Evolutionary conservation across 2,888 invertebrate species (phyloP).

Genomic region (Dione vanillae): DNA sequence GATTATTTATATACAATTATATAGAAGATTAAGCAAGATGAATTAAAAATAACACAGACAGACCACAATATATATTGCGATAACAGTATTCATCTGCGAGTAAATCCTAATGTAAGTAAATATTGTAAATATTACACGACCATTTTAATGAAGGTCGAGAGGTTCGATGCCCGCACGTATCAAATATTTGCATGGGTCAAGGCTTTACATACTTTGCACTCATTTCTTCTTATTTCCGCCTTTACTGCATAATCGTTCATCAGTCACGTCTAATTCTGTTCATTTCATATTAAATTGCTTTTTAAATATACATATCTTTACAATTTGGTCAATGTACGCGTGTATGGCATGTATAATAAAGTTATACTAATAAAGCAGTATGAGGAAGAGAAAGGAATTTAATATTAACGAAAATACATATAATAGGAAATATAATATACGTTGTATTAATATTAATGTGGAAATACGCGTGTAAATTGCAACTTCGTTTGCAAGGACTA

Average conservation of each 20-base stretch:
- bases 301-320: too few species aligned
- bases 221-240: conserved; percentile 10
- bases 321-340: too few species aligned
- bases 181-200: conserved; percentile 25
- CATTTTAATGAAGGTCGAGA: conserved; percentile 8
- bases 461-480: too few species aligned
- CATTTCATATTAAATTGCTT: background rate
- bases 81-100: too few species aligned
- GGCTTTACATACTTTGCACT: conserved; percentile 15
- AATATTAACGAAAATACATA: background rate
- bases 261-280: background rate
- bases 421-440: conserved; percentile 4
- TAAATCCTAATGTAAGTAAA: too few species aligned
- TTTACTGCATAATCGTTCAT: background rate
- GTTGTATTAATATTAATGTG: background rate
- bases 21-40: too few species aligned
- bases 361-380: conserved; percentile 1
- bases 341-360: background rate
- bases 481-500: too few species aligned
- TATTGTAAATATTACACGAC: background rate
- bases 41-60: too few species aligned
- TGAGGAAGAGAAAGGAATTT: conserved; percentile 17
- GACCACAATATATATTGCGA: too few species aligned
- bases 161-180: conserved; percentile 18
- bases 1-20: too few species aligned